Evolutionary conservation across 1,140 invertebrate species (phyloP), one percentile per base, ranked within the genome.

Genomic region (Trypoxylus dichotomus): DNA sequence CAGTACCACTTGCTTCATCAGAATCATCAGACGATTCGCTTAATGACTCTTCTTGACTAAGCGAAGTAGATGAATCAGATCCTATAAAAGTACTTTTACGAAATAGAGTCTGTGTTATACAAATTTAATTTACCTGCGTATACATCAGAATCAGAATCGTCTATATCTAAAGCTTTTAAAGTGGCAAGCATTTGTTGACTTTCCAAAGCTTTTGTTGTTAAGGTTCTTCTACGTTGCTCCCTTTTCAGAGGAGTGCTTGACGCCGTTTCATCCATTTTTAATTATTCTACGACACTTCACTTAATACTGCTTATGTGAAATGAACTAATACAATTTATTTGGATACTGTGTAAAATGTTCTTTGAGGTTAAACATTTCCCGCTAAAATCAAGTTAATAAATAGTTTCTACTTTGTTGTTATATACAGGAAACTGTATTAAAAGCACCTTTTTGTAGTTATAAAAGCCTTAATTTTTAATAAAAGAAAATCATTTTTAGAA

Each of bases 131-230:
- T 41, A 74, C 72, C 72, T 74, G 29, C 41, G 37, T 19, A 41
- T 74, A 74, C 42, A 19, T 43, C 43, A 1, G 11, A 24, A 54
- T 21, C 11, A 25, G 42, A 27, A 27, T 43, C 41, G 3, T 54
- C 25, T 54, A 47, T 21, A 21, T 27, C 13, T 47, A 7, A 15
- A 11, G 19, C 7, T 47, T 75, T 29, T 15, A 42, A 0, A 54
- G n/a, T 13, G 19, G n/a, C 8, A 47, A 47, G 1, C 43, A 25
- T 54, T 29, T 75, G 42, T 41, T 74, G 72, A 15, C 15, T 15
- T 75, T 75, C 42, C 54, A 75, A 1, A 47, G 74, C 74, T 54
- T 75, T 75, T 25, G 24, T 54, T 25, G 41, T 75, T 24, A 21
- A 15, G 2, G 24, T 43, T 75, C 43, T 75, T 6, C 8, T 21